Evolutionary conservation across 2,113 vertebrate genomes (phyloP).

Genomic region (Uria lomvia): DNA sequence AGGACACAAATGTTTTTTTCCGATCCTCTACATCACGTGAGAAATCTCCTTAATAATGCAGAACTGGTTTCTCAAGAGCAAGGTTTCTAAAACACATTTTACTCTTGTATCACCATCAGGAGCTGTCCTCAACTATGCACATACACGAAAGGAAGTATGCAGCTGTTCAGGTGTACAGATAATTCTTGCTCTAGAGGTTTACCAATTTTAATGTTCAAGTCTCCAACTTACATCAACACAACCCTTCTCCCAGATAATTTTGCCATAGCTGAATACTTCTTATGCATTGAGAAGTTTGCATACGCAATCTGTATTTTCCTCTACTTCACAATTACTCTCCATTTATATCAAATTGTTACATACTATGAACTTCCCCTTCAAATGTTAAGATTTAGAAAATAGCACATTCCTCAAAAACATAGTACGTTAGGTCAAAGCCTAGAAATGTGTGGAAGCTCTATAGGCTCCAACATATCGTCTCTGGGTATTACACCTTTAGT

Average conservation of each 20-base stretch:
- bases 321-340: not conserved
- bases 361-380: not conserved
- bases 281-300: not conserved
- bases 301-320: not conserved
- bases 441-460: not conserved
- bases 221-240: not conserved
- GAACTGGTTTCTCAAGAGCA: not conserved
- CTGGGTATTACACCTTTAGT: not conserved
- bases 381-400: not conserved
- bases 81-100: not conserved
- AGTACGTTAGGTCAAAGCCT: not conserved
- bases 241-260: not conserved
- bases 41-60: not conserved
- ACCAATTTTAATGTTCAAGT: not conserved
- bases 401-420: not conserved
- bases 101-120: not conserved
- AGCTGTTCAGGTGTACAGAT: not conserved
- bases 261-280: not conserved
- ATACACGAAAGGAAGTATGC: rapidly evolving
- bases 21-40: not conserved
- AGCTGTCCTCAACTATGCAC: not conserved
- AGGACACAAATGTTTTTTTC: not conserved
- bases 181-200: not conserved
- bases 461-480: not conserved
- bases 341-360: not conserved